A percentile compares a stretch with the other conserved stretches of the same genome.
Conservation (phyloP, 2,113 vertebrate genomes). For the Lethenteron reissneri region DNA sequence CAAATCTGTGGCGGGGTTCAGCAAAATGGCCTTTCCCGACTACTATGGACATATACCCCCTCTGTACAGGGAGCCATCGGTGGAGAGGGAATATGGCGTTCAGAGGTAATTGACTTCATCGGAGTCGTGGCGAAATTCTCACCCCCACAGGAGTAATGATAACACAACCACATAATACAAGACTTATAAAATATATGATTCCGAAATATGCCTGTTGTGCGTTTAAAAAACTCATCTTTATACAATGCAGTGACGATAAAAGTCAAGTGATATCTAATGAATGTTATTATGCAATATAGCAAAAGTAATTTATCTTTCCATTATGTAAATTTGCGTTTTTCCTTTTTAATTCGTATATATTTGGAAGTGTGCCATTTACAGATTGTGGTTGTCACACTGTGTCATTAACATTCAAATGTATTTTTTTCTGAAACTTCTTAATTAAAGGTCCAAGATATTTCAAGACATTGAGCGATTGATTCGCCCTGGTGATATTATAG, state of each 20-base stretch:
- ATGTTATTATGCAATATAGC: too few species aligned
- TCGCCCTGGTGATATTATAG: slow-evolving; percentile 73
- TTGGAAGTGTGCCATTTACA: too few species aligned
- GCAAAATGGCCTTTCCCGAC: slow-evolving; percentile 89
- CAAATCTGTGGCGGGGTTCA: slow-evolving; percentile 54
- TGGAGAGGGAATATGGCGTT: slow-evolving; percentile 76
- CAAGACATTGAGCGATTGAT: slow-evolving; percentile 95
- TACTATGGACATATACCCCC: slow-evolving; percentile 85
- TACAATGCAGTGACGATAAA: too few species aligned
- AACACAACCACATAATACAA: not conserved
- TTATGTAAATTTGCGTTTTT: too few species aligned
- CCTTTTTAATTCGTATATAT: too few species aligned
- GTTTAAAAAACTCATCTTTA: not conserved
- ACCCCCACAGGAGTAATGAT: not conserved
- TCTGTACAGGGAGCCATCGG: slow-evolving; percentile 51
- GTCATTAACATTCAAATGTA: too few species aligned
- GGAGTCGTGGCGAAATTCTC: not conserved
- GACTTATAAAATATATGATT: not conserved
- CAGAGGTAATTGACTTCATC: slow-evolving; percentile 47
- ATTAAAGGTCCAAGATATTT: slow-evolving; percentile 67
- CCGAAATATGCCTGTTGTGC: not conserved
- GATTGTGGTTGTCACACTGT: too few species aligned
- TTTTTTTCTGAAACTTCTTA: slow-evolving; percentile 5
- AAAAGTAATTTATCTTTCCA: too few species aligned
- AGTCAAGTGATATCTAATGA: too few species aligned